Conservation (phyloP, 2,888 invertebrate genomes). For the Girardia tigrina region DNA sequence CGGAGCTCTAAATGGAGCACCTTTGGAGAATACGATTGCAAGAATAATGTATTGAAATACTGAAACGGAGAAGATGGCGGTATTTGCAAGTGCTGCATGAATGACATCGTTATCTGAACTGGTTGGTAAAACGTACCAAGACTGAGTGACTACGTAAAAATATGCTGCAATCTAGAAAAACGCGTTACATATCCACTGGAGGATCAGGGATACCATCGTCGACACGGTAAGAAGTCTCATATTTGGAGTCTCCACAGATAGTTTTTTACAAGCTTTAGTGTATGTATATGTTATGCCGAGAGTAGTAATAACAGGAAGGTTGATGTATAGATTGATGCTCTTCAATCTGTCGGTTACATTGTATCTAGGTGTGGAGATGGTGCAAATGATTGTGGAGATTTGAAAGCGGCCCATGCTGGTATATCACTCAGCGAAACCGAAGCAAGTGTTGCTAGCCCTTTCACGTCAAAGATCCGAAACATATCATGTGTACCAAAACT, state of each 20-base stretch:
- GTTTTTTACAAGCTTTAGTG: slow-evolving; percentile 44
- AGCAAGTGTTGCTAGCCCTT: slow-evolving; percentile 81
- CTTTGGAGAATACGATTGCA: slow-evolving; percentile 67
- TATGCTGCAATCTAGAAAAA: slow-evolving; percentile 58
- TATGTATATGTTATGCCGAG: slow-evolving; percentile 67
- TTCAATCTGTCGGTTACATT: slow-evolving; percentile 56
- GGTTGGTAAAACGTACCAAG: too few relatives aligned
- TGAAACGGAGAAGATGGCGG: slow-evolving; percentile 64
- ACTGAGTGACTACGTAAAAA: slow-evolving; percentile 52
- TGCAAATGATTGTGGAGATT: slow-evolving; percentile 85
- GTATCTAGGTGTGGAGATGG: slow-evolving; percentile 92
- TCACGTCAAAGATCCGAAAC: slow-evolving; percentile 71
- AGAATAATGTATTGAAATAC: slow-evolving; percentile 66
- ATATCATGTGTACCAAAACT: slow-evolving; percentile 71
- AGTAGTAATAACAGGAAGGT: slow-evolving; percentile 72
- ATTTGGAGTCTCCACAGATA: slow-evolving; percentile 57
- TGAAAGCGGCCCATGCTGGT: slow-evolving; percentile 80
- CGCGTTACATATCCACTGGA: slow-evolving; percentile 61
- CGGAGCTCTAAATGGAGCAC: slow-evolving; percentile 63
- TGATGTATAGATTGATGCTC: slow-evolving; percentile 72
- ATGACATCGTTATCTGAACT: too few relatives aligned
- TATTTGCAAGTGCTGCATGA: too few relatives aligned
- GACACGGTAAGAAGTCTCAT: slow-evolving; percentile 64
- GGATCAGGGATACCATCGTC: slow-evolving; percentile 63
- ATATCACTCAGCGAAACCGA: slow-evolving; percentile 80